Conservation (phyloP, 1,140 invertebrate genomes). For the Choristoneura fumiferana region DNA sequence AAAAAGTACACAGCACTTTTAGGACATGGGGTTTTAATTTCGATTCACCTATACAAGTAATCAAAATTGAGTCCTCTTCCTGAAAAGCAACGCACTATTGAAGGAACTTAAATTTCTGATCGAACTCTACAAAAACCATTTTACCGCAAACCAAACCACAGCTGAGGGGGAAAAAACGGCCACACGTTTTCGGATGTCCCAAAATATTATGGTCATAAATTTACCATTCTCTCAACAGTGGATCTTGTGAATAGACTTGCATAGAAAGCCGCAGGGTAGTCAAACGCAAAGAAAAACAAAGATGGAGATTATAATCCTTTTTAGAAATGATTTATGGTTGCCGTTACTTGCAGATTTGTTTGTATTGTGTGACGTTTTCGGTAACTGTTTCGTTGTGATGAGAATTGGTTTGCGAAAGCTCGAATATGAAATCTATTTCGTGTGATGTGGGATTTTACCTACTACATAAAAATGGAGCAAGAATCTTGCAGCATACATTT, state of each 20-base stretch:
- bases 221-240: constrained; percentile 33
- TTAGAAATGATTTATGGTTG: constrained; percentile 47
- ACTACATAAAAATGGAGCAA: no score
- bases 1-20: no score
- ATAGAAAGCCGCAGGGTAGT: constrained; percentile 31
- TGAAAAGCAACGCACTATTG: no score
- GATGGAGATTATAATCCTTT: constrained; percentile 50
- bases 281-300: constrained; percentile 41
- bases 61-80: no score
- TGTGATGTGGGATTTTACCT: no score
- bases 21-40: no score
- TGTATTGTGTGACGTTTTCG: neutral
- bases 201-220: constrained; percentile 39
- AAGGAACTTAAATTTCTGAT: no score
- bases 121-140: no score
- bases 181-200: constrained; percentile 6
- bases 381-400: neutral
- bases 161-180: neutral
- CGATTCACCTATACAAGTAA: no score
- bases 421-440: no score
- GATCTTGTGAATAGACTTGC: constrained; percentile 32
- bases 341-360: constrained; percentile 26
- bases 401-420: neutral
- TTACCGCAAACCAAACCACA: neutral
- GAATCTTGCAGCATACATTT: no score